Evolutionary conservation across 1,140 invertebrate species (phyloP), one percentile per base, ranked within the genome.

Genomic region (Saxidomus purpurata): DNA sequence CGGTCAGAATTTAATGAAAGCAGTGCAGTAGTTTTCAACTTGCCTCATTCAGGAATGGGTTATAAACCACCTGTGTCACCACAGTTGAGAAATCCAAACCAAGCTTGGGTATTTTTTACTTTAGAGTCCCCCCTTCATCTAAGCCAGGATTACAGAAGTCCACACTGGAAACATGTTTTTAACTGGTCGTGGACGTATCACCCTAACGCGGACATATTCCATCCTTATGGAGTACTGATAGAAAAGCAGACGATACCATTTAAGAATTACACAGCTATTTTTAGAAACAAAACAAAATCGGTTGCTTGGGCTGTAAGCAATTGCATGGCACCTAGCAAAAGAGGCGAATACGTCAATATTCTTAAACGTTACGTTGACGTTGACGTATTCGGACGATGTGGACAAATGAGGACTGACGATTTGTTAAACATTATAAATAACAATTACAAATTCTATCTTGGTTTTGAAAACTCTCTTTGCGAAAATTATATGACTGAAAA

Each of bases 401-500:
- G 92, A 15, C 90, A 67, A 31, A 55, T 31, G 22, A 63, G 3
- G 34, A 40, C 40, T 43, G 79, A 43, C 77, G 80, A 49, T 89
- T 74, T 80, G 52, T 0, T 61, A 87, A 34, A 89, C n/a, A 88
- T 90, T 67, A 25, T 94, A 15, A 49, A 74, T 11, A 80, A 77
- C 1, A 76, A 92, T 47, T 95, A 94, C 85, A 94, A 95, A 96
- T n/a, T n/a, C n/a, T n/a, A n/a, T n/a, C n/a, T n/a, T n/a, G n/a
- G n/a, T n/a, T n/a, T n/a, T n/a, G n/a, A 96, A 96, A 99, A 99
- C 96, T 99, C 98, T 0, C 98, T 99, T 93, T 99, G 99, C 95
- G 97, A 97, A 79, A 98, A 99, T 95, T 99, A 99, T 95, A 98
- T 99, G 67, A 99, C 99, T 0, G 99, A 99, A 95, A 99, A 99